These are phyloP conservation scores for Heterotilapia buettikoferi DNA, from an alignment of 2,113 vertebrate genomes.

Conservation along the genomic window DNA sequence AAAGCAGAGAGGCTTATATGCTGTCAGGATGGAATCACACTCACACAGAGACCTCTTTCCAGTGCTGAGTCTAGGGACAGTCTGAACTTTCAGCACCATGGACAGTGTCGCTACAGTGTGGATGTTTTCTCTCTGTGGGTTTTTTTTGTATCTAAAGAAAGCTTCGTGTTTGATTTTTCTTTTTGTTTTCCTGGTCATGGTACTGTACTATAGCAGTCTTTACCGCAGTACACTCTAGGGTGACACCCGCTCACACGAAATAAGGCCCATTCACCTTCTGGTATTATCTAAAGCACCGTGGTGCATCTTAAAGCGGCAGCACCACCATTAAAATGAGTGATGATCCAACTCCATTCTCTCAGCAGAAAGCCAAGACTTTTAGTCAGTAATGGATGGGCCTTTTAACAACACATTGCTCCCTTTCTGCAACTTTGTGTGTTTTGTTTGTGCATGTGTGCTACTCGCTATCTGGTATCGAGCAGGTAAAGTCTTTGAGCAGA, in stretches of 20 bases:
- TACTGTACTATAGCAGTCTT: neutral
- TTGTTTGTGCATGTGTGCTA: neutral
- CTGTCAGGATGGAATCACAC: neutral
- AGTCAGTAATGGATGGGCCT: slow-evolving; percentile 57
- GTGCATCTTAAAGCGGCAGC: slow-evolving; percentile 39
- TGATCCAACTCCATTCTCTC: slow-evolving; percentile 36
- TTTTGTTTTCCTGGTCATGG: neutral
- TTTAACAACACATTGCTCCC: slow-evolving; percentile 19
- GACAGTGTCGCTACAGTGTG: slow-evolving; percentile 26
- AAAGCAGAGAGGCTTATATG: slow-evolving; percentile 42
- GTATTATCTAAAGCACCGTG: slow-evolving; percentile 43
- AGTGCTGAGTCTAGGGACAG: slow-evolving; percentile 3
- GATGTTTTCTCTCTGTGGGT: neutral
- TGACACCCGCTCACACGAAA: slow-evolving; percentile 6
- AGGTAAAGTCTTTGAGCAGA: neutral
- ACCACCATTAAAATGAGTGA: slow-evolving; percentile 67
- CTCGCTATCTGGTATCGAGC: neutral
- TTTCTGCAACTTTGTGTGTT: slow-evolving; percentile 8
- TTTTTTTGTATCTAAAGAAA: neutral
- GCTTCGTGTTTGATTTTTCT: neutral
- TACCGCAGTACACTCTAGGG: neutral
- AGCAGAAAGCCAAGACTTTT: slow-evolving; percentile 51
- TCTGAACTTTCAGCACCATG: slow-evolving; percentile 59
- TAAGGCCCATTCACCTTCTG: slow-evolving; percentile 42
- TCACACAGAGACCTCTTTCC: neutral